Percentiles rank a stretch among this genome's conserved stretches.
Evolutionary conservation across 2,888 invertebrate species (phyloP).

Genomic region (Steromphala cineraria): DNA sequence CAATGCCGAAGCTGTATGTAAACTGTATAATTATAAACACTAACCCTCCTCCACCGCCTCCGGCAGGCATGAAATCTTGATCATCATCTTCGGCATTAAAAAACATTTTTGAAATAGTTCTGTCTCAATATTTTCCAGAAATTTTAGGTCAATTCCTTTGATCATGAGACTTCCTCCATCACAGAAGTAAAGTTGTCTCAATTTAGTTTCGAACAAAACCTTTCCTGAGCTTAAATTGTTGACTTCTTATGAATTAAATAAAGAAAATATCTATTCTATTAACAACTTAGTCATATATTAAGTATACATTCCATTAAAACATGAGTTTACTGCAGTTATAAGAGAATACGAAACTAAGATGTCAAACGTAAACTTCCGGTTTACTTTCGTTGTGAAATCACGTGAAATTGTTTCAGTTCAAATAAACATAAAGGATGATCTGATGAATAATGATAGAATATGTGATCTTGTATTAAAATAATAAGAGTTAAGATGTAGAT

Average conservation of each 20-base stretch:
- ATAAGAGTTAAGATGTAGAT: no score
- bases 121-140: background rate
- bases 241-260: background rate
- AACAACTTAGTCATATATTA: background rate
- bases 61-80: constrained; percentile 57
- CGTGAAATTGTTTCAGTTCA: no score
- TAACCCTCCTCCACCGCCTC: constrained; percentile 44
- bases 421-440: no score
- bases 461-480: no score
- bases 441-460: no score
- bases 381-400: no score
- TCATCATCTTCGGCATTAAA: constrained; percentile 67
- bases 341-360: no score
- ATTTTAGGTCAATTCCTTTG: background rate
- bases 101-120: constrained; percentile 50
- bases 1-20: background rate
- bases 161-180: constrained; percentile 3
- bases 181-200: background rate
- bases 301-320: no score
- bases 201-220: background rate
- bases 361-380: no score
- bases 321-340: no score
- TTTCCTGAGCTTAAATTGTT: background rate
- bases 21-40: background rate
- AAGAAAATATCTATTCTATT: no score